Percentiles rank a stretch among this genome's conserved stretches.
phyloP scores from a whole-genome alignment of 2,888 invertebrate species.

The Unio pictorum region DNA sequence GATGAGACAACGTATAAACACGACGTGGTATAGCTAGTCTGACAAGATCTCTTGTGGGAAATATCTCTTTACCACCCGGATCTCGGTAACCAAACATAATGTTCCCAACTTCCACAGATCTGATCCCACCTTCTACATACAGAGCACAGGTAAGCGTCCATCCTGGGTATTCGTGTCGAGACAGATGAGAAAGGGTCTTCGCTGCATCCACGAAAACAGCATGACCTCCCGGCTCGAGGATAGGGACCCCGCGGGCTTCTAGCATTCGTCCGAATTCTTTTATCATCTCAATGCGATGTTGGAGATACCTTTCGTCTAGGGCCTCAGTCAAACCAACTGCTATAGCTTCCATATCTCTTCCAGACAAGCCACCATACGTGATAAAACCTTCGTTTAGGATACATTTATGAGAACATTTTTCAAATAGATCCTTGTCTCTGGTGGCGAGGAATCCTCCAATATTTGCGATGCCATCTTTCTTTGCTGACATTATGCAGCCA shows the following conservation, averaged over 20 bases:
- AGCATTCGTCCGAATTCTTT: conserved; percentile 4
- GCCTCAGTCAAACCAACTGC: conserved; percentile 12
- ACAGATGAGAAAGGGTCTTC: conserved; percentile 6
- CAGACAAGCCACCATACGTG: conserved; percentile 22
- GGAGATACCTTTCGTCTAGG: conserved; percentile 12
- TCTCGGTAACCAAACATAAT: neutral
- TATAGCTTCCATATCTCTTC: conserved; percentile 20
- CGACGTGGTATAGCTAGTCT: conserved; percentile 11
- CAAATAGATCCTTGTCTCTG: conserved; percentile 2
- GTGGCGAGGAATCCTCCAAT: conserved; percentile 13
- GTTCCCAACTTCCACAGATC: neutral
- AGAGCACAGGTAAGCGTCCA: conserved; percentile 16
- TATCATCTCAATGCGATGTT: conserved; percentile 9
- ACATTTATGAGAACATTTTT: neutral
- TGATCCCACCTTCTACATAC: conserved; percentile 8
- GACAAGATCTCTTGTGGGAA: conserved; percentile 4
- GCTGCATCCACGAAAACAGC: conserved; percentile 14
- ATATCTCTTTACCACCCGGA: neutral
- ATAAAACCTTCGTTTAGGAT: conserved; percentile 15
- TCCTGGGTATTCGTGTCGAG: neutral
- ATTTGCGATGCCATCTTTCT: conserved; percentile 23
- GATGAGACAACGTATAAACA: conserved; percentile 11
- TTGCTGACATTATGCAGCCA: conserved; percentile 13
- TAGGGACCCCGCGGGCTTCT: conserved; percentile 4
- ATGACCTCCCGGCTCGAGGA: conserved; percentile 13